These are phyloP conservation scores for Thaumatotibia leucotreta DNA, from an alignment of 1,140 invertebrate species.

Conservation along the genomic window DNA sequence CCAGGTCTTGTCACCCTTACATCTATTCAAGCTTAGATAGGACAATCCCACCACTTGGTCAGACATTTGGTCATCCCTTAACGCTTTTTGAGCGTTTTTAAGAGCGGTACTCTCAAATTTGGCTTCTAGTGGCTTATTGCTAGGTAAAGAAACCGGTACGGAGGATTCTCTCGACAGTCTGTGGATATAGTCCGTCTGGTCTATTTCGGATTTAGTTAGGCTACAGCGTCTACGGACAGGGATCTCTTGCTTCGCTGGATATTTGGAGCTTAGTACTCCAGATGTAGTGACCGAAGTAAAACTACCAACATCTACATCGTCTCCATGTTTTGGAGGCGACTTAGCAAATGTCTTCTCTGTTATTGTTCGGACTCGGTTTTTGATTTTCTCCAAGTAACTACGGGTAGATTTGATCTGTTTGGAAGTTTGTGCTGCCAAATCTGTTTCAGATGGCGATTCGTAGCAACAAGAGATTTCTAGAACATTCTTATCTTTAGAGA, in stretches of 20 bases:
- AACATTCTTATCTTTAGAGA: slow-evolving; percentile 76
- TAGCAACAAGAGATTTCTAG: slow-evolving; percentile 79
- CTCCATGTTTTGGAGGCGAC: slow-evolving; percentile 47
- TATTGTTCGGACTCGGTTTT: slow-evolving; percentile 76
- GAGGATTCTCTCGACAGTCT: slow-evolving; percentile 56
- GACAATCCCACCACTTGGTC: slow-evolving; percentile 69
- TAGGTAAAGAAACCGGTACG: slow-evolving; percentile 58
- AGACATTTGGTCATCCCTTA: slow-evolving; percentile 49
- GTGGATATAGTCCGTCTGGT: slow-evolving; percentile 78
- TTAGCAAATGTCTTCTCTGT: slow-evolving; percentile 74
- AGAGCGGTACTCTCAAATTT: slow-evolving; percentile 64
- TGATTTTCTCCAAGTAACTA: slow-evolving; percentile 78
- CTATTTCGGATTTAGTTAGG: slow-evolving; percentile 79
- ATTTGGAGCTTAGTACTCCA: slow-evolving; percentile 77
- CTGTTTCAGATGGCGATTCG: slow-evolving; percentile 71
- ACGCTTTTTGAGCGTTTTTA: slow-evolving; percentile 56
- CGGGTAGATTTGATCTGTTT: slow-evolving; percentile 73
- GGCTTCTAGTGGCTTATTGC: slow-evolving; percentile 39
- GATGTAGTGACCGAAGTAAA: slow-evolving; percentile 80
- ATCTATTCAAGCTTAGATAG: slow-evolving; percentile 68
- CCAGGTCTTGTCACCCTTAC: slow-evolving; percentile 74
- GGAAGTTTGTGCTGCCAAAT: slow-evolving; percentile 62
- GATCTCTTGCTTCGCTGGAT: slow-evolving; percentile 40
- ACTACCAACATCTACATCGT: slow-evolving; percentile 70
- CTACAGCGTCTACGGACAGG: slow-evolving; percentile 66